These are phyloP conservation scores for Wiebesia pumilae DNA, from an alignment of 1,140 invertebrate genomes.

Conservation along the genomic window DNA sequence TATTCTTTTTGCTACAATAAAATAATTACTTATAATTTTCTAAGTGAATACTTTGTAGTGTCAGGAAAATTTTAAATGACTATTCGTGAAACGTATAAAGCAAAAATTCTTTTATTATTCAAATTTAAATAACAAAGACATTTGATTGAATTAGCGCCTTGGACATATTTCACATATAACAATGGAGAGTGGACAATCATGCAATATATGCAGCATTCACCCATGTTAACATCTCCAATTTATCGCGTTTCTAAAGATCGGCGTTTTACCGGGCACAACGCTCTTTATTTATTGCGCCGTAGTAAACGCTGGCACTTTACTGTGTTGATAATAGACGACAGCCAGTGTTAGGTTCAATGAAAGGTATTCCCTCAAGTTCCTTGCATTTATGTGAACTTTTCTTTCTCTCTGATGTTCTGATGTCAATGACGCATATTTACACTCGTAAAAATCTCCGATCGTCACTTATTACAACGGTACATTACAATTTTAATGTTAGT, in stretches of 20 bases:
- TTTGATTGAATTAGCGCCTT: neutral
- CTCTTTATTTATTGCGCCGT: neutral
- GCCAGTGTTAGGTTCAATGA: neutral
- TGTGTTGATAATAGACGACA: neutral
- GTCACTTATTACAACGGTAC: neutral
- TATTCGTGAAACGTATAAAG: neutral
- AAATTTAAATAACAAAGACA: neutral
- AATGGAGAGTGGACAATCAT: neutral
- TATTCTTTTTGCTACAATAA: conserved; percentile 33
- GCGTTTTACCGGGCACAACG: neutral
- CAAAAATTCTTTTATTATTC: neutral
- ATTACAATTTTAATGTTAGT: neutral
- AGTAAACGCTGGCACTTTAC: neutral
- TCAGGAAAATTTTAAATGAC: neutral
- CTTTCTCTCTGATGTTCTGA: neutral
- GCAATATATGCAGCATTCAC: neutral
- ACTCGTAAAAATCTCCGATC: neutral
- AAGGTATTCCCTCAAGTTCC: neutral
- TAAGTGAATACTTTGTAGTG: conserved; percentile 18
- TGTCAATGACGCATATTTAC: neutral
- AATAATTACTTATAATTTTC: conserved; percentile 3
- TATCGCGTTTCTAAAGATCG: neutral
- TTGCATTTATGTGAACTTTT: neutral
- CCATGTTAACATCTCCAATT: neutral
- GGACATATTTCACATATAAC: neutral